phyloP scores from a whole-genome alignment of 2,113 vertebrate genomes.

The Osmerus eperlanus region DNA sequence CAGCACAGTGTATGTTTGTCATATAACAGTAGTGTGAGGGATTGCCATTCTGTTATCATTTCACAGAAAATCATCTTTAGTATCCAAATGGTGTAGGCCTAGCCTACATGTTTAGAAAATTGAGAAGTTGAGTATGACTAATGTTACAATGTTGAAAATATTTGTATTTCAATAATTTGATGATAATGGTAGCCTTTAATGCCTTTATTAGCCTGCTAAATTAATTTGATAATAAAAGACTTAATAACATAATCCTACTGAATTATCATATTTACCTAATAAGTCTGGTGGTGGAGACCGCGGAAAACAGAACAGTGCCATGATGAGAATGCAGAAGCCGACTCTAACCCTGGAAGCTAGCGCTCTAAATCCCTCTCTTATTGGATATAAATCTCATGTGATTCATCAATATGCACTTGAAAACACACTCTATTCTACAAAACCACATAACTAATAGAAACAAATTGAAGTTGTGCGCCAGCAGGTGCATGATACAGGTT shows the following conservation, averaged over 20 bases:
- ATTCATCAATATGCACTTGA: not conserved
- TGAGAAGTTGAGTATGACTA: no score
- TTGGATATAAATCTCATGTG: constrained; percentile 7
- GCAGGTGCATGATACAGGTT: no score
- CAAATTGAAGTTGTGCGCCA: not conserved
- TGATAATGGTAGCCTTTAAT: not conserved
- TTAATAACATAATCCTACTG: not conserved
- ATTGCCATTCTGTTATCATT: no score
- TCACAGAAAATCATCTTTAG: no score
- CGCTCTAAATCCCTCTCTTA: constrained; percentile 8
- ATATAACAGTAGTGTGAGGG: no score
- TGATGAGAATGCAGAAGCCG: not conserved
- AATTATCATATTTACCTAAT: not conserved
- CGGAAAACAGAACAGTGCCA: no score
- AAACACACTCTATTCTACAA: not conserved
- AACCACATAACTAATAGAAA: not conserved
- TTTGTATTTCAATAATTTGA: not conserved
- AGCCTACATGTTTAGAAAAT: no score
- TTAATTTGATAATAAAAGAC: not conserved
- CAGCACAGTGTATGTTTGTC: no score
- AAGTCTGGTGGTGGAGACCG: not conserved
- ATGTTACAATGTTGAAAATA: no score
- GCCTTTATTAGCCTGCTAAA: not conserved
- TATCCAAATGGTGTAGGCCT: no score
- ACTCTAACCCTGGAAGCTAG: not conserved